phyloP scores from a whole-genome alignment of 2,888 invertebrate species.

The Dimorphilus gyrociliatus region DNA sequence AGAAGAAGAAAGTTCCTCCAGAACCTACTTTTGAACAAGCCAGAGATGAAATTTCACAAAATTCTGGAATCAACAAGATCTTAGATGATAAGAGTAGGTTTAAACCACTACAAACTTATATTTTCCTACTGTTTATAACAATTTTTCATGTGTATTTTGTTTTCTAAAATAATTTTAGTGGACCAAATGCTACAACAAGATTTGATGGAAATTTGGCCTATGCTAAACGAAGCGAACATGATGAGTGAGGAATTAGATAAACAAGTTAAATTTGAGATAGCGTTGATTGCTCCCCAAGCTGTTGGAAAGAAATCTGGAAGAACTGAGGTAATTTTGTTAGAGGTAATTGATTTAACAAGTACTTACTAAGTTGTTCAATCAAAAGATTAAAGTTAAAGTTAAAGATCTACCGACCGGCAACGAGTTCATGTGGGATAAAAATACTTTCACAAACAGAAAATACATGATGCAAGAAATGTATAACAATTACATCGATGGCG shows the following conservation, averaged over 20 bases:
- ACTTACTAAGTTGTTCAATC: neutral
- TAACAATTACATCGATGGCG: conserved; percentile 28
- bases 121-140: too few species aligned
- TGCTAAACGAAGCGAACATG: conserved; percentile 29
- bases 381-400: conserved; percentile 30
- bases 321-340: conserved; percentile 31
- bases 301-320: conserved; percentile 21
- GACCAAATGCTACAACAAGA: conserved; percentile 31
- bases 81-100: conserved; percentile 12
- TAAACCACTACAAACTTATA: conserved; percentile 7
- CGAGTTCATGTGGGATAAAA: conserved; percentile 26
- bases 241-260: conserved; percentile 32
- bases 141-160: too few species aligned
- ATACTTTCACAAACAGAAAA: conserved; percentile 31
- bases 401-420: conserved; percentile 17
- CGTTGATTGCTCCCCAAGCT: conserved; percentile 25
- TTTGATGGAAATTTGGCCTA: conserved; percentile 24
- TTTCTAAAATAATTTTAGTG: conserved; percentile 16
- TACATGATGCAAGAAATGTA: conserved; percentile 35
- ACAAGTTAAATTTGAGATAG: conserved; percentile 27
- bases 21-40: conserved; percentile 26
- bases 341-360: neutral
- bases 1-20: conserved; percentile 15
- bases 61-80: conserved; percentile 21
- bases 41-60: conserved; percentile 29